Conservation (phyloP, 2,888 invertebrate genomes). For the Rhagonycha fulva region DNA sequence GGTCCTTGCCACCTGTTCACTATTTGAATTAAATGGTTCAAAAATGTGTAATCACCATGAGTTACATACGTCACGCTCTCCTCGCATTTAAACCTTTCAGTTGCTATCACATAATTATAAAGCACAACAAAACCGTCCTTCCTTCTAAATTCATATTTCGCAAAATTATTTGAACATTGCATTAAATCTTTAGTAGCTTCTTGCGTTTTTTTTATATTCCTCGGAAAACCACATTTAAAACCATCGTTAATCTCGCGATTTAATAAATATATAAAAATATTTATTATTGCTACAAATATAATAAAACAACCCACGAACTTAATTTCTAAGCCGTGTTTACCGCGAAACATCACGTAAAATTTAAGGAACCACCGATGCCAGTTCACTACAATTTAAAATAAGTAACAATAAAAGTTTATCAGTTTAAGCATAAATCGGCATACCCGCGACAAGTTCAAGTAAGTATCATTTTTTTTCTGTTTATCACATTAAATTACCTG, state of each 20-base stretch:
- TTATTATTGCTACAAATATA: neutral
- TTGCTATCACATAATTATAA: constrained; percentile 63
- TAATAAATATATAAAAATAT: neutral
- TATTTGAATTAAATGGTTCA: constrained; percentile 65
- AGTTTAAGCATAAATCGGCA: neutral
- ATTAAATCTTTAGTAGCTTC: constrained; percentile 32
- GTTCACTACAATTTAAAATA: neutral
- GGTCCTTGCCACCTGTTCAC: constrained; percentile 67
- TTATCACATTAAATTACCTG: too few relatives aligned
- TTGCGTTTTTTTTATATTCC: neutral
- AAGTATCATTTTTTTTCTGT: too few relatives aligned
- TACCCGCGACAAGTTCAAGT: neutral
- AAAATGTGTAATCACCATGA: constrained; percentile 69
- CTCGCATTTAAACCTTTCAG: constrained; percentile 56
- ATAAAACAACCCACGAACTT: neutral
- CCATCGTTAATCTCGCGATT: neutral
- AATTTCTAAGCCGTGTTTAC: neutral
- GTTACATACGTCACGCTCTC: constrained; percentile 70
- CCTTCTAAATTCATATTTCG: constrained; percentile 22
- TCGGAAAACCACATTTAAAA: neutral
- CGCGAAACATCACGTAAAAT: neutral
- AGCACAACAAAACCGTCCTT: constrained; percentile 59
- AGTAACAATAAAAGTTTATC: neutral
- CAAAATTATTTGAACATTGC: constrained; percentile 30
- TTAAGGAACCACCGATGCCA: neutral